Evolutionary conservation across 2,113 vertebrate species (phyloP).

Genomic region (Megalops atlanticus): DNA sequence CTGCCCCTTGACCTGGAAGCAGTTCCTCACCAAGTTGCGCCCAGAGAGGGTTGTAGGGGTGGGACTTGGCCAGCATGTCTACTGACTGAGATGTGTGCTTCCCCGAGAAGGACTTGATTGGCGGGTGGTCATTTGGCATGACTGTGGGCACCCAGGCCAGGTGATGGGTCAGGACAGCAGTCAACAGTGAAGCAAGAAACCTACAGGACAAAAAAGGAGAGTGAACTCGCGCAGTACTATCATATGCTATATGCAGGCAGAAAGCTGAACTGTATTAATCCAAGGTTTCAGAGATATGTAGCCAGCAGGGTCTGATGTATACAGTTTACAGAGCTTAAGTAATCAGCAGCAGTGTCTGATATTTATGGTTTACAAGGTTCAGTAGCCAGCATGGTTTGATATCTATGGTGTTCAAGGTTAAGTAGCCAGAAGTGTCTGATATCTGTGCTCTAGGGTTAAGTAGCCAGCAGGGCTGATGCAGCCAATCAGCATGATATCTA

Average conservation of each 20-base stretch:
- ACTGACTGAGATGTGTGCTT: slow-evolving; percentile 80
- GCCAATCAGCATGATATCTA: neutral
- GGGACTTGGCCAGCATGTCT: slow-evolving; percentile 80
- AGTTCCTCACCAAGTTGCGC: slow-evolving; percentile 81
- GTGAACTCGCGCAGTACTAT: neutral
- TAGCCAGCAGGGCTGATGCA: neutral
- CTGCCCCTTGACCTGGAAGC: neutral
- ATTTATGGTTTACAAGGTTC: neutral
- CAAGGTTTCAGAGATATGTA: too few relatives aligned
- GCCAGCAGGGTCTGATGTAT: too few relatives aligned
- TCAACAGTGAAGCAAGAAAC: slow-evolving; percentile 82
- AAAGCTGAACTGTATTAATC: too few relatives aligned
- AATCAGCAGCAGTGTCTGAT: too few relatives aligned
- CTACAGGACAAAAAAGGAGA: slow-evolving; percentile 49
- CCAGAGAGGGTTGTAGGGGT: slow-evolving; percentile 87
- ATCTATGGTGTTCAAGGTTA: neutral
- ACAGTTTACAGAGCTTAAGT: too few relatives aligned
- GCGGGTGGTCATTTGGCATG: slow-evolving; percentile 82
- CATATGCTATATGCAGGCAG: too few relatives aligned
- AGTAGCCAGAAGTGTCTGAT: neutral
- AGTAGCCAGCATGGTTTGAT: too few relatives aligned
- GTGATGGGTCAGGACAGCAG: slow-evolving; percentile 83
- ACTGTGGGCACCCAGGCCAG: slow-evolving; percentile 88
- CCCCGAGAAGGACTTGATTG: slow-evolving; percentile 76
- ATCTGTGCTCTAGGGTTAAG: neutral